Conservation (phyloP, 2,888 invertebrate genomes). For the Lordiphosa fenestrarum region DNA sequence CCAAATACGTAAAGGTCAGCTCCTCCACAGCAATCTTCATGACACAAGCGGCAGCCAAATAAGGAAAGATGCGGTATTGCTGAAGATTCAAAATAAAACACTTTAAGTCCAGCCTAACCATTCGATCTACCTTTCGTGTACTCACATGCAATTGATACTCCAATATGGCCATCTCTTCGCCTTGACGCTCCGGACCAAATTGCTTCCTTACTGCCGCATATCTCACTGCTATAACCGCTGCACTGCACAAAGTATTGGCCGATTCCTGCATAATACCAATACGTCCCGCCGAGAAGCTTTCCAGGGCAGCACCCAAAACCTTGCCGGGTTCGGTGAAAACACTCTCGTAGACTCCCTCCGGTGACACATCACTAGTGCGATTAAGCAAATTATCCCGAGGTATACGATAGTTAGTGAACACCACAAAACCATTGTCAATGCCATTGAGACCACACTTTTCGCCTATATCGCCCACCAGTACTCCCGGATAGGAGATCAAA, state of each 20-base stretch:
- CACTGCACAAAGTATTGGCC: conserved; percentile 82
- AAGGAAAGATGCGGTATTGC: conserved; percentile 88
- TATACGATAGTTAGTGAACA: conserved; percentile 93
- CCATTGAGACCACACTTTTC: conserved; percentile 95
- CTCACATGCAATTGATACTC: conserved; percentile 90
- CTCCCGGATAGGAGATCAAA: conserved; percentile 89
- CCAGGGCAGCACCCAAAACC: conserved; percentile 91
- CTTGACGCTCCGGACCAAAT: conserved; percentile 85
- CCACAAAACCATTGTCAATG: conserved; percentile 95
- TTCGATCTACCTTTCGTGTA: not conserved
- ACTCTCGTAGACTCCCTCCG: conserved; percentile 92
- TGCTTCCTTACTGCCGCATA: conserved; percentile 90
- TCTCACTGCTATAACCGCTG: conserved; percentile 87
- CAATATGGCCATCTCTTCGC: conserved; percentile 86
- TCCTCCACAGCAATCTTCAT: conserved; percentile 84
- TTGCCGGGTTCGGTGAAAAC: conserved; percentile 94
- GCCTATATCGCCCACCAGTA: conserved; percentile 95
- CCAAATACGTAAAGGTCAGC: conserved; percentile 85
- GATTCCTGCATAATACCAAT: conserved; percentile 85
- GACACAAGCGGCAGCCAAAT: conserved; percentile 84
- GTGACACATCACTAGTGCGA: conserved; percentile 92
- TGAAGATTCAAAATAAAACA: conserved; percentile 69
- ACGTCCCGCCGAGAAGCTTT: conserved; percentile 92
- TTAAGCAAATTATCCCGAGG: conserved; percentile 92
- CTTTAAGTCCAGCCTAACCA: not conserved